These are phyloP conservation scores for Amaurobius ferox DNA, from an alignment of 2,888 invertebrate genomes.

Conservation along the genomic window DNA sequence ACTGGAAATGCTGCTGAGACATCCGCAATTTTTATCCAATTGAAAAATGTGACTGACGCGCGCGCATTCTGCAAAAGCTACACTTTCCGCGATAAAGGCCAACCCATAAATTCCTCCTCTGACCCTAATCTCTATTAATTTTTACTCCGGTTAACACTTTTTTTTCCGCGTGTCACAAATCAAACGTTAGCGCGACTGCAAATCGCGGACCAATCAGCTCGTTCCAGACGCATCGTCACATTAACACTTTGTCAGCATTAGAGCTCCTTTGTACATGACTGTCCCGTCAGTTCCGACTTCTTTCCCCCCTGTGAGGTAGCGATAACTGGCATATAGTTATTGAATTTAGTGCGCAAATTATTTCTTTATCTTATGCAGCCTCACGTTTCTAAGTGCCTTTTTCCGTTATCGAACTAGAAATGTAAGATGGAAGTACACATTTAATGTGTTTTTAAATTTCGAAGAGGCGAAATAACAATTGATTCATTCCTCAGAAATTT, in stretches of 20 bases:
- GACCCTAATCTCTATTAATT: constrained; percentile 1
- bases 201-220: not conserved
- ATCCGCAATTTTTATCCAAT: no score
- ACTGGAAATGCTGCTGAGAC: no score
- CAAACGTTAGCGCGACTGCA: not conserved
- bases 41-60: no score
- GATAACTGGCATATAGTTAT: not conserved
- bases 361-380: constrained; percentile 1
- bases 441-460: no score
- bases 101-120: no score
- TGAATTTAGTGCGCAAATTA: constrained; percentile 33
- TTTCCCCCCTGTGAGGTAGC: not conserved
- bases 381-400: not conserved
- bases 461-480: no score
- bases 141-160: not conserved
- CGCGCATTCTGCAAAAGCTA: no score
- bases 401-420: no score
- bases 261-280: not conserved
- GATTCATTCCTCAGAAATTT: no score
- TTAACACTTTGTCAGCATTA: constrained; percentile 4
- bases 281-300: not conserved
- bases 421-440: no score
- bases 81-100: no score
- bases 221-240: not conserved
- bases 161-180: not conserved